A percentile compares a stretch with the other conserved stretches of the same genome.
phyloP scores from a whole-genome alignment of 2,888 invertebrate species.

The Synergus gifuensis region DNA sequence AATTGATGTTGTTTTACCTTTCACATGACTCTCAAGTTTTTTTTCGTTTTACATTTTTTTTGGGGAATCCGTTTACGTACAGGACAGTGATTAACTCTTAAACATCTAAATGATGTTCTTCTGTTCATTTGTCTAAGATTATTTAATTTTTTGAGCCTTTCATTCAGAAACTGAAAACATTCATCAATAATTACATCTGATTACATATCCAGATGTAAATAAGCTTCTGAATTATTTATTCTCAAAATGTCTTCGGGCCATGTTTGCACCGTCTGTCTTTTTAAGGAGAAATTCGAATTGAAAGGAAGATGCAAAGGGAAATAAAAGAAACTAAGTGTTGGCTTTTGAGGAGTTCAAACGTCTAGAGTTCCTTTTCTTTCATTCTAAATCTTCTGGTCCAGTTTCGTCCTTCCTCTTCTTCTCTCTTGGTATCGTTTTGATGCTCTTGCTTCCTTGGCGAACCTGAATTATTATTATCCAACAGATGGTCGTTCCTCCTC shows the following conservation, averaged over 20 bases:
- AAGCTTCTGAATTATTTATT: not conserved
- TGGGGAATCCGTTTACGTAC: not conserved
- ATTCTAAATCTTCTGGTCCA: conserved; percentile 45
- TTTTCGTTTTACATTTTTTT: conserved; percentile 3
- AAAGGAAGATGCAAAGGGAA: conserved; percentile 1
- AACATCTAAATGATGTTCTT: not conserved
- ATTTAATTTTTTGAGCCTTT: not conserved
- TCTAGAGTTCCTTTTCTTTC: conserved; percentile 19
- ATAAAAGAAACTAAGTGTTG: not conserved
- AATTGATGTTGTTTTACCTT: conserved; percentile 6
- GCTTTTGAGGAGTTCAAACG: conserved; percentile 1
- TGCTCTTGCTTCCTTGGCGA: conserved; percentile 49
- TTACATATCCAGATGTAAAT: conserved; percentile 5
- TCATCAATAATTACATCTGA: not conserved
- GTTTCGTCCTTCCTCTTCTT: conserved; percentile 42
- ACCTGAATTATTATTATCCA: conserved; percentile 60
- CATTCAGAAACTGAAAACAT: not conserved
- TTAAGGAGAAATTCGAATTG: conserved; percentile 24
- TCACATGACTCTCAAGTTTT: not conserved
- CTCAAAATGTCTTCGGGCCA: conserved; percentile 8
- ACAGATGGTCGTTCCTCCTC: conserved; percentile 73
- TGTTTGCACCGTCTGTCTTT: not conserved
- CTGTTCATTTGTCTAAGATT: not conserved
- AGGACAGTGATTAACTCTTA: no score
- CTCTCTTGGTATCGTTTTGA: conserved; percentile 45